Evolutionary conservation across 2,797 vertebrate species (phyloP).

Genomic region (Poeciliopsis presidionis): DNA sequence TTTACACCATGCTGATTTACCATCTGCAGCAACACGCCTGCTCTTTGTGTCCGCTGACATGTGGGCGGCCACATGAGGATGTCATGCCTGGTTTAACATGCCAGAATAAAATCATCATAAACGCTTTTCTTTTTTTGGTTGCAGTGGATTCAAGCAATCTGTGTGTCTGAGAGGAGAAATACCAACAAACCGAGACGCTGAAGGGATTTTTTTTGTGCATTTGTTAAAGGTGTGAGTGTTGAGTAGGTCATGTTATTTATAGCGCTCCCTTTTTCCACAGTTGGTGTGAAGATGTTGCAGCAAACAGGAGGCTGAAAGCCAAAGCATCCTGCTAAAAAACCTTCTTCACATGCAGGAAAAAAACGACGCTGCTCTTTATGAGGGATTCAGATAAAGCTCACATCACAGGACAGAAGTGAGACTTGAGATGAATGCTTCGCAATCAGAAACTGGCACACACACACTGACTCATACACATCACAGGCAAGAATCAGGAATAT

Average conservation of each 20-base stretch:
- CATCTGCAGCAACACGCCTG: conserved; percentile 68
- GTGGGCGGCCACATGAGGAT: conserved; percentile 50
- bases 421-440: conserved; percentile 57
- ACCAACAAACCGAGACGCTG: conserved; percentile 12
- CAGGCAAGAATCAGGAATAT: conserved; percentile 43
- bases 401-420: conserved; percentile 58
- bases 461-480: conserved; percentile 46
- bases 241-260: conserved; percentile 57
- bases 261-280: conserved; percentile 39
- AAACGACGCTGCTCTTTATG: conserved; percentile 35
- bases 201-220: conserved; percentile 10
- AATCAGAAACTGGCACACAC: conserved; percentile 43
- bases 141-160: background rate
- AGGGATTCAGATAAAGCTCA: conserved; percentile 44
- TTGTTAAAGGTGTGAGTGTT: conserved; percentile 51
- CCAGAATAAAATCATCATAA: conserved; percentile 7
- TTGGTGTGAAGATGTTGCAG: conserved; percentile 35
- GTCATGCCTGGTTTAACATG: conserved; percentile 29
- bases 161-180: background rate
- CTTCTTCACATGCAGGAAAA: conserved; percentile 19
- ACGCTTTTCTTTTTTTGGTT: background rate
- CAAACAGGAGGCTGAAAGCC: conserved; percentile 19
- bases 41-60: conserved; percentile 43
- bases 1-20: conserved; percentile 65
- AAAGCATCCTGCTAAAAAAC: conserved; percentile 35